These are phyloP conservation scores for Drepana arcuata DNA, from an alignment of 1,140 invertebrate genomes.

Conservation along the genomic window DNA sequence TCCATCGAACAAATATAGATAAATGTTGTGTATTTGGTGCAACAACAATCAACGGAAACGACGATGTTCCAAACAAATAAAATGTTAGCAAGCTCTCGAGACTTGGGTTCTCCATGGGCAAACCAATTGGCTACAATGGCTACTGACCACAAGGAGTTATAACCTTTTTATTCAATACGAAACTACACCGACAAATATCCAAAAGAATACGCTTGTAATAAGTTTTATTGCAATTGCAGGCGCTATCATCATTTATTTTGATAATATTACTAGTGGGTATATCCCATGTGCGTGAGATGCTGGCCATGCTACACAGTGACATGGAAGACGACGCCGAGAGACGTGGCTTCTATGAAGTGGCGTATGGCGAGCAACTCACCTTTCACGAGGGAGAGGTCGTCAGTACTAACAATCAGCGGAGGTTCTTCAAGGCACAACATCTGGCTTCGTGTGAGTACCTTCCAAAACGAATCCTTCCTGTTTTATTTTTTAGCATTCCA, in stretches of 20 bases:
- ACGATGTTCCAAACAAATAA: no score
- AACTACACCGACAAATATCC: no score
- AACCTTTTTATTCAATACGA: no score
- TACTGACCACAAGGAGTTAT: no score
- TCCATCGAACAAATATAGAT: no score
- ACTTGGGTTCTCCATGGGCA: no score
- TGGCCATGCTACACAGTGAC: conserved; percentile 55
- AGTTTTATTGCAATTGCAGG: no score
- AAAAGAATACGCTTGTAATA: no score
- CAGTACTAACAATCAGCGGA: conserved; percentile 54
- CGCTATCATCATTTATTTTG: conserved; percentile 54
- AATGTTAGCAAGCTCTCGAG: no score
- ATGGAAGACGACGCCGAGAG: conserved; percentile 62
- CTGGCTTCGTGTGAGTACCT: conserved; percentile 45
- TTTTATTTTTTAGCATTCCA: not conserved
- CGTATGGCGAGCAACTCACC: conserved; percentile 36
- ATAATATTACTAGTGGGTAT: conserved; percentile 58
- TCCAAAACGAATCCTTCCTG: not conserved
- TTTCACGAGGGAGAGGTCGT: conserved; percentile 52
- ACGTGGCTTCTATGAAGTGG: conserved; percentile 44
- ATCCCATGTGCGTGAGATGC: conserved; percentile 55
- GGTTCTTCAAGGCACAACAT: conserved; percentile 55
- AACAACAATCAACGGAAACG: no score
- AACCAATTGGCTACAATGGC: no score
- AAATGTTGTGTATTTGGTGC: no score